Conservation (phyloP, 2,888 invertebrate genomes). For the Caradrina kadenii region DNA sequence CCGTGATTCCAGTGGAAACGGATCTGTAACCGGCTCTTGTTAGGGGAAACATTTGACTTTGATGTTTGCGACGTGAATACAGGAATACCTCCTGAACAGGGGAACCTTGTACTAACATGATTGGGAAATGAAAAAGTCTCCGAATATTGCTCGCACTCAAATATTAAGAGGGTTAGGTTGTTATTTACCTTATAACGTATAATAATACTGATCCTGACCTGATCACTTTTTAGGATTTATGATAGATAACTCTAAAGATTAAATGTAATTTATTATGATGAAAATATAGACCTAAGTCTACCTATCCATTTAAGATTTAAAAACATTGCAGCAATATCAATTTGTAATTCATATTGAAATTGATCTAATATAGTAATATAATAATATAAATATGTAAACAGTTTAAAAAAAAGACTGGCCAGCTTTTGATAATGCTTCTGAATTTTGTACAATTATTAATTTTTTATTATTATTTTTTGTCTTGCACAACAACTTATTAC, state of each 20-base stretch:
- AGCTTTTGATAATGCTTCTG: too few species aligned
- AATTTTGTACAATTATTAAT: too few species aligned
- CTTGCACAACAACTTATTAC: not conserved
- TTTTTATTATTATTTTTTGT: too few species aligned
- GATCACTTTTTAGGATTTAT: not conserved
- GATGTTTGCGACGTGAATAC: constrained; percentile 44
- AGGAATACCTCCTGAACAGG: constrained; percentile 15
- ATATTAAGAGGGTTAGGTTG: not conserved
- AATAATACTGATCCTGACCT: too few species aligned
- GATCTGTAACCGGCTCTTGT: constrained; percentile 60
- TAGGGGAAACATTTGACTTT: constrained; percentile 55
- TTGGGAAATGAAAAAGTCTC: constrained; percentile 30
- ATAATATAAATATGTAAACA: too few species aligned
- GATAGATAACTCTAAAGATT: too few species aligned
- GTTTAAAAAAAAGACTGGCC: too few species aligned
- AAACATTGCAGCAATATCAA: not conserved
- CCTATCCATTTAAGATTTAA: too few species aligned
- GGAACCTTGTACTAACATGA: constrained; percentile 26
- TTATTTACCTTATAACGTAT: not conserved
- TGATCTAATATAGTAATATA: too few species aligned
- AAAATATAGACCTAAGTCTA: too few species aligned
- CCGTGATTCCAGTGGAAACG: constrained; percentile 59
- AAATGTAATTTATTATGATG: too few species aligned
- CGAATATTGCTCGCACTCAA: not conserved
- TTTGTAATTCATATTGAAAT: not conserved